Base-by-base conservation (phyloP, 2,113 vertebrate genomes). In the Brachirus orientalis region DNA sequence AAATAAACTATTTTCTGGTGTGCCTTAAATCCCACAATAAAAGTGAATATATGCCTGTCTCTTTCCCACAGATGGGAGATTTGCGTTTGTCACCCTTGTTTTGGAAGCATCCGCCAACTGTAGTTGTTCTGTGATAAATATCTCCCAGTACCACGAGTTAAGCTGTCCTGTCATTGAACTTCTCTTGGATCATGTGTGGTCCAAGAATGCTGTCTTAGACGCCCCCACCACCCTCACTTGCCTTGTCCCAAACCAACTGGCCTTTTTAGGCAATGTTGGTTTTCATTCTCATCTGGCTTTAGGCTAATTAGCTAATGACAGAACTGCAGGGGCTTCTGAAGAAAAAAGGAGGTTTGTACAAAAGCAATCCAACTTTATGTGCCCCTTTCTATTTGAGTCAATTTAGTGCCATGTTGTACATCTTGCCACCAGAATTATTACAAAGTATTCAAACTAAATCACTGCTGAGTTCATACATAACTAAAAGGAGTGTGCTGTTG, bases 201-300 rank as follows among this genome's bases (percentile, higher is more conserved):
- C 82, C 71, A 75, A 80, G 62, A 87, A 70, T 75, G 62, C 60
- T 55, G 45, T 48, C 45, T 48, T 18, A 54, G 70, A 83, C 67
- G 58, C 50, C 68, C 35, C 48, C 56, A 48, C 45, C 82, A n/a
- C n/a, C n/a, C n/a, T n/a, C n/a, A 40, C 66, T 66, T 16, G 28
- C 58, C 58, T 59, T 78, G 69, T 86, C 60, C 50, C 60, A 73
- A 57, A 76, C 72, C 70, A 50, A 17, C 59, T 64, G 37, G 47
- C 90, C 90, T 91, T 93, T 90, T 92, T 89, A 88, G 91, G 90
- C 52, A 92, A 91, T 92, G 89, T 86, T 90, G 86, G 63, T 67
- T 59, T 48, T 79, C 60, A 28, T 28, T 63, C 53, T 77, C 71
- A 78, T 87, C 79, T 80, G 65, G 50, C 46, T 53, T 59, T 41